phyloP scores from a whole-genome alignment of 1,140 invertebrate species.

The Agrilus planipennis region DNA sequence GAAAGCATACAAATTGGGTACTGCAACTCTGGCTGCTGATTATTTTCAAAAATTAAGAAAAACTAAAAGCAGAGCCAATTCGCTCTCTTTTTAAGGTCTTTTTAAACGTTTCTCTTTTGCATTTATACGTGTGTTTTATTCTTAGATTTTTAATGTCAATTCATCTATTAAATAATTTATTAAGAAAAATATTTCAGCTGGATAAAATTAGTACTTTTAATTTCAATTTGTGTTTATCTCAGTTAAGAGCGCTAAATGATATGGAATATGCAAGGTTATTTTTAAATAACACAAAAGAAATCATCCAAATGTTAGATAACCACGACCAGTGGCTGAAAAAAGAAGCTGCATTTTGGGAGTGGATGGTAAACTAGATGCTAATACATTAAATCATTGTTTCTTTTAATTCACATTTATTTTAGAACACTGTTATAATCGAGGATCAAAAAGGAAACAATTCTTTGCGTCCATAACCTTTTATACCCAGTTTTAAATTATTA shows the following conservation, averaged over 20 bases:
- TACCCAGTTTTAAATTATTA: no score
- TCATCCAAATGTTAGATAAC: conserved; percentile 7
- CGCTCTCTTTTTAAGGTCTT: neutral
- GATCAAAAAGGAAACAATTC: no score
- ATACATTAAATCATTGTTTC: no score
- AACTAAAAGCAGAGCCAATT: neutral
- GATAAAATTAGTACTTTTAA: conserved; percentile 2
- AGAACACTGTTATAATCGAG: no score
- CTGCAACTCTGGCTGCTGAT: neutral
- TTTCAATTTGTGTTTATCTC: neutral
- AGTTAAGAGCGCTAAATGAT: conserved; percentile 6
- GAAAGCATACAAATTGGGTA: no score
- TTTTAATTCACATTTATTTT: no score
- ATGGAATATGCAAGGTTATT: conserved; percentile 5
- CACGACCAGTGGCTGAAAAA: conserved; percentile 11
- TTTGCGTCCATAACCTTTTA: no score
- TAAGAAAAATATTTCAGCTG: neutral
- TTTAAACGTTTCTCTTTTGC: neutral
- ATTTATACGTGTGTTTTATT: neutral
- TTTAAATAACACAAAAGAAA: conserved; percentile 5
- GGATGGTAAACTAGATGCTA: conserved; percentile 12
- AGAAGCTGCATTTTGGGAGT: conserved; percentile 13
- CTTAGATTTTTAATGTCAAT: neutral
- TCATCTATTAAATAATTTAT: neutral
- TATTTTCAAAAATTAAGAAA: neutral